phyloP scores from a whole-genome alignment of 2,888 invertebrate species.

The Epinotia brunnichana region DNA sequence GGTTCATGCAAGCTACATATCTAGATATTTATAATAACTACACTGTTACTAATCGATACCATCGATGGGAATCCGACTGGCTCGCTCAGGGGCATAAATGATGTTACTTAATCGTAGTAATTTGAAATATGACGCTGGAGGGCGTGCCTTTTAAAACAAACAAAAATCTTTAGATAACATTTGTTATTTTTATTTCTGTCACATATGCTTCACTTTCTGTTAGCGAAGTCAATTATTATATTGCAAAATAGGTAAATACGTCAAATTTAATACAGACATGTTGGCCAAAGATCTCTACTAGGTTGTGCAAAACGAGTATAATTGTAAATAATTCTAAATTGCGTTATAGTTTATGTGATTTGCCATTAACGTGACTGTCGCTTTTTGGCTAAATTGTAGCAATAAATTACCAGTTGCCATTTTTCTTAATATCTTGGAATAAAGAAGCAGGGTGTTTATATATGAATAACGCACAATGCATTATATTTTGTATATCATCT shows the following conservation, averaged over 20 bases:
- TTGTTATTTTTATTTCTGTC: background rate
- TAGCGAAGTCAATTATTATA: conserved; percentile 29
- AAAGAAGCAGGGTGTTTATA: conserved; percentile 69
- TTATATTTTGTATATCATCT: conserved; percentile 50
- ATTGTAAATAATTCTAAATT: conserved; percentile 20
- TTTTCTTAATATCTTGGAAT: conserved; percentile 50
- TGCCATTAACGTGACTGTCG: background rate
- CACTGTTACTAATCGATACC: no score
- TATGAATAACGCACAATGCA: conserved; percentile 70
- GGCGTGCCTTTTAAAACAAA: background rate
- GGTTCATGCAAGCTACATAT: no score
- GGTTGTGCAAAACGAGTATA: conserved; percentile 21
- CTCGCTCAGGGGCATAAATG: no score
- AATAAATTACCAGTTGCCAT: conserved; percentile 16
- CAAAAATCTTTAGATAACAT: background rate
- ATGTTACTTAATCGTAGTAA: no score
- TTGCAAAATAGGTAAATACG: background rate
- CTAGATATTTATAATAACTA: no score
- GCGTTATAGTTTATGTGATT: conserved; percentile 8
- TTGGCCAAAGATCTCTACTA: conserved; percentile 28
- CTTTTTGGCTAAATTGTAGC: conserved; percentile 19
- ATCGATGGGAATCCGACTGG: no score
- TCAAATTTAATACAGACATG: background rate
- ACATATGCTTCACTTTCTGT: background rate
- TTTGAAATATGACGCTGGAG: no score